Evolutionary conservation across 2,113 vertebrate species (phyloP).

Genomic region (Spea multiplicata): DNA sequence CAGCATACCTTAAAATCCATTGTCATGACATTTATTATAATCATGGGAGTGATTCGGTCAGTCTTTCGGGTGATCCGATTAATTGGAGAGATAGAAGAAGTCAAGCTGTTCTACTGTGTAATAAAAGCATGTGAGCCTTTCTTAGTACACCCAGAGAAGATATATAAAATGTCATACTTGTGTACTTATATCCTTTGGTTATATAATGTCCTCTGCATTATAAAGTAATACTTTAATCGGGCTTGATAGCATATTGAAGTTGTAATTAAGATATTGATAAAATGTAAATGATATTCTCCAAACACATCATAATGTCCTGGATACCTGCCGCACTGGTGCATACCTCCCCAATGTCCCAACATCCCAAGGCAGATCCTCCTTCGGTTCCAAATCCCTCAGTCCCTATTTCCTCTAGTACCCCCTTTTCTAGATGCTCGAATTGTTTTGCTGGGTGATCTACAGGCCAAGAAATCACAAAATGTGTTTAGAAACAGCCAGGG

Average conservation of each 20-base stretch:
- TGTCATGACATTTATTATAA: slow-evolving; percentile 26
- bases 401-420: too few species aligned
- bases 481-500: too few species aligned
- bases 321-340: background rate
- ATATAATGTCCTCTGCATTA: slow-evolving; percentile 1
- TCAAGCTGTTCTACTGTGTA: slow-evolving; percentile 16
- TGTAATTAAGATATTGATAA: background rate
- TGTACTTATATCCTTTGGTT: background rate
- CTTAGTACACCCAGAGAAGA: slow-evolving; percentile 4
- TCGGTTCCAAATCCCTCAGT: too few species aligned
- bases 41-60: slow-evolving; percentile 4
- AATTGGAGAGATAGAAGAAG: background rate
- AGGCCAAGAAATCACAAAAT: too few species aligned
- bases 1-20: slow-evolving; percentile 19
- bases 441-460: too few species aligned
- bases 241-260: background rate
- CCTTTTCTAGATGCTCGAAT: too few species aligned
- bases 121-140: background rate
- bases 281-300: slow-evolving; percentile 8
- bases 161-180: slow-evolving; percentile 19
- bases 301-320: background rate
- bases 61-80: slow-evolving; percentile 20
- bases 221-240: slow-evolving; percentile 6
- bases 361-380: too few species aligned
- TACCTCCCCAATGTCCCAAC: too few species aligned